Percentiles rank a stretch among this genome's conserved stretches.
These are phyloP conservation scores for Netta rufina DNA, from an alignment of 2,797 vertebrate species.

Conservation along the genomic window DNA sequence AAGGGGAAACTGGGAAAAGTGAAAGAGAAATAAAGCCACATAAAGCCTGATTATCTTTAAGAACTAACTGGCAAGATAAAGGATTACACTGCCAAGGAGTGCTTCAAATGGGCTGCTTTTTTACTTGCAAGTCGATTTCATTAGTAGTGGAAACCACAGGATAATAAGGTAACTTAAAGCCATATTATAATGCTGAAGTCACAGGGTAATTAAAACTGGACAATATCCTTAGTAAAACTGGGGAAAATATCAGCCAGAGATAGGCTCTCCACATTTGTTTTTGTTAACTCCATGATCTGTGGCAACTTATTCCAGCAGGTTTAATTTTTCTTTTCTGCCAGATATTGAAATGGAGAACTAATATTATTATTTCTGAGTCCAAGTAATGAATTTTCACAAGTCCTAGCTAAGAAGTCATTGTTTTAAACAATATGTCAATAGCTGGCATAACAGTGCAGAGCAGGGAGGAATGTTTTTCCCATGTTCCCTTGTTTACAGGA, in stretches of 20 bases:
- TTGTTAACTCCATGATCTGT: not conserved
- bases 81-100: not conserved
- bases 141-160: constrained; percentile 18
- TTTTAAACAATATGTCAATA: not conserved
- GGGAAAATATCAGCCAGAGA: constrained; percentile 9
- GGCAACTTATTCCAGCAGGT: not conserved
- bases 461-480: not conserved
- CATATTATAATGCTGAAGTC: not conserved
- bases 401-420: not conserved
- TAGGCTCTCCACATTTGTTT: not conserved
- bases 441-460: not conserved
- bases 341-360: not conserved
- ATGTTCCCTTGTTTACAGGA: not conserved
- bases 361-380: not conserved
- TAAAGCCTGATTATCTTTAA: not conserved
- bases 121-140: constrained; percentile 3
- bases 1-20: not conserved
- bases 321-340: not conserved
- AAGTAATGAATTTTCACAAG: not conserved
- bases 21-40: not conserved
- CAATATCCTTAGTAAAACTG: not conserved
- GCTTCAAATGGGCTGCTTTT: not conserved
- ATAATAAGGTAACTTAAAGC: constrained; percentile 28
- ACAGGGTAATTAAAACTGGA: constrained; percentile 18
- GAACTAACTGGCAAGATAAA: not conserved